Evolutionary conservation across 92 coral and sea anemone species (phyloP), one percentile per base, ranked within the genome.

Genomic region (Umimayanthus kanabou): DNA sequence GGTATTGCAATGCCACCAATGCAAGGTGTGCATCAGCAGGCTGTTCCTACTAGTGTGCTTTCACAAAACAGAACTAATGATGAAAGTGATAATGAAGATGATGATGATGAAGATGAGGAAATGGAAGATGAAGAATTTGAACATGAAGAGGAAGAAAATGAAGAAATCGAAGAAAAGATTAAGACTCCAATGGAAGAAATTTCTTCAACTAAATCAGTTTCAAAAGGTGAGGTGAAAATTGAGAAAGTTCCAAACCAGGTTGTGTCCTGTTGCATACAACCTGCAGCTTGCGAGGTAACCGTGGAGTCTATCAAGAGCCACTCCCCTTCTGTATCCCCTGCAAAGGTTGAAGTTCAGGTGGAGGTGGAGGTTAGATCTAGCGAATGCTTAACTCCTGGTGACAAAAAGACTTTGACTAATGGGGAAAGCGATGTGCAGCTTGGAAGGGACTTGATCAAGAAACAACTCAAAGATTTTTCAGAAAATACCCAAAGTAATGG

Each of bases 191-290:
- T 47, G 77, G 87, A 67, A 43, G 55, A 70, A 26, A 29, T 15
- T 6, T 29, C 45, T 9, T 70, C 42, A 26, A 5, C 55, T 11
- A 71, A 33, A 70, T 29, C 64, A 26, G 4, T 77, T 8, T 14
- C 87, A 71, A 70, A 53, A 83, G 87, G 87, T 15, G 87, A 83
- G 50, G 87, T 83, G 39, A 83, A 83, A 83, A 70, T 83, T 6
- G 87, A 83, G 43, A 83, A 83, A 25, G 87, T 83, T 28, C 66
- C 87, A 70, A 83, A 83, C 67, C 76, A 73, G 39, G 67, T 53
- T 25, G 74, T 33, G 26, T 20, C 87, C 10, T 83, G 87, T 33
- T 83, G 87, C 28, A 47, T 83, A 55, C 78, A 83, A 23, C 87
- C 87, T 37, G 87, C 87, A 0, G 79, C 45, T 0, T 83, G 87